Base-by-base conservation (phyloP, 2,113 vertebrate species). In the Galemys pyrenaicus region DNA sequence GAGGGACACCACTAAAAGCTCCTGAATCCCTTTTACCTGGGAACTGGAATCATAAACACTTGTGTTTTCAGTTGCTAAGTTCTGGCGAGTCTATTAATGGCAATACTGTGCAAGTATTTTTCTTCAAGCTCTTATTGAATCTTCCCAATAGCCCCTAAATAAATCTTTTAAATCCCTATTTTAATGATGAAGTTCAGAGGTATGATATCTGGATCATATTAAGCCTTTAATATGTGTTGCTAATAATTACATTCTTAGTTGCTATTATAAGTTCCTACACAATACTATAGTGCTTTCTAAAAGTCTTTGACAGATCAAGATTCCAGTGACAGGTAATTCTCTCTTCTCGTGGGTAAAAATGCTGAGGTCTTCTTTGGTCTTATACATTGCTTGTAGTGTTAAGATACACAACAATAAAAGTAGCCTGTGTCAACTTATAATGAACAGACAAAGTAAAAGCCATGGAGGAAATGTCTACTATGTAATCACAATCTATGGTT, bases 401-500 rank as follows among this genome's bases (percentile, higher is more conserved):
- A 80, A 90, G 22, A 65, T 51, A 83, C 7, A 32, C 60, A 79
- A 62, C 37, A 92, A 92, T 88, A 32, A 91, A n/a, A 74, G 20
- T 64, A 96, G 58, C 17, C 46, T 82, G 51, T 89, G 86, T 94
- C 49, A 84, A 62, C 68, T 86, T 89, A 93, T 89, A 86, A 41
- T 51, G 71, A 93, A 70, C 83, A 68, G 60, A 56, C 60, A 95
- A 91, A 84, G 84, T 95, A 74, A 96, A 91, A 51, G 41, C 79
- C 58, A 49, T 86, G 30, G 73, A 91, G 37, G 49, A 91, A 85
- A 91, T 83, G 60, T 9, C 24, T 17, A 87, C 32, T 32, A 95
- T 26, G 54, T 64, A 88, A 94, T 91, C 89, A 88, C 22, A 81
- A 85, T 87, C 9, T 67, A 12, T 9, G 35, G 54, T 84, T 73